Base-by-base conservation (phyloP, 23 tunicate species). In the Halocynthia roretzi region DNA sequence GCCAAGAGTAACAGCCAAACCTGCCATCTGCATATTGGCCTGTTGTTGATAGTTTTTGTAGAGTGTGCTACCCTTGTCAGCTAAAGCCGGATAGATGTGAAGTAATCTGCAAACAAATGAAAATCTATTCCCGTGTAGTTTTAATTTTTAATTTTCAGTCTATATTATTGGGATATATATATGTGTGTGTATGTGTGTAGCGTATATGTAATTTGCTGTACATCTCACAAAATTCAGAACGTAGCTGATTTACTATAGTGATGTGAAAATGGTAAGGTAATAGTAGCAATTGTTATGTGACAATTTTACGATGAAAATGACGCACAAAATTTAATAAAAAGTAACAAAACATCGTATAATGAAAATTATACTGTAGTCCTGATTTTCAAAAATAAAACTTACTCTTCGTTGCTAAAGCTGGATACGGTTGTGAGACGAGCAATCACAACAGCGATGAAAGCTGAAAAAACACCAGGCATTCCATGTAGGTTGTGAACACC, bases 401-500 rank as follows among this genome's bases (percentile, higher is more conserved):
- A 88, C 95, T 88, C 87, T 18, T 71, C 71, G 31, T 48, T 55
- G 6, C 81, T 61, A 53, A 66, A 84, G 56, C 83, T 85, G 63
- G 70, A 71, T 11, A 71, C 53, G 4, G 97, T 62, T 6, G 83
- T 76, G 19, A 70, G 54, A 15, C 79, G 61, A 17, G 95, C 94
- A 7, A 77, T 17, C 12, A 94, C 71, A 21, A 88, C 94, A 2
- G 95, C 83, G 7, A 82, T 81, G 60, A 94, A 52, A 5, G 83
- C 99, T 17, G 95, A 85, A 56, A 94, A 54, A 7, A 94, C 72
- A 8, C 95, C 99, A 6, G 99, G 99, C 99, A 94, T 94, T 57
- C 99, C 99, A 67, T 94, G 99, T 14, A 94, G 80, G 74, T 94
- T 94, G 70, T 94, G 94, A 20, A 94, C 99, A 6, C 99, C 99